Evolutionary conservation across 2,888 invertebrate species (phyloP).

Genomic region (Hydriomena furcata): DNA sequence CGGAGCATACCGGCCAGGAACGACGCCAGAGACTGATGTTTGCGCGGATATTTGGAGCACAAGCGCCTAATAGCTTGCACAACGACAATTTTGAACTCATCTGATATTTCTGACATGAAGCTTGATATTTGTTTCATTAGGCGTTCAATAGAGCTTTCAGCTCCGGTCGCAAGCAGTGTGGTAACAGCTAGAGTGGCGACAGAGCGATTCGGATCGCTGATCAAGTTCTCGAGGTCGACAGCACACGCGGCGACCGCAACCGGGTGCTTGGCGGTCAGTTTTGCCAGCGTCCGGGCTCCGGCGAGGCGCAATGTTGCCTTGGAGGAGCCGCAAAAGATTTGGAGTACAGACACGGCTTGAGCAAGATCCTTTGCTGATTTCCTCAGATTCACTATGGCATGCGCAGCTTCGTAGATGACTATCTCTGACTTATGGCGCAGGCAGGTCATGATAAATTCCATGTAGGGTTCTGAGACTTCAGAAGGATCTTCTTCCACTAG

Average conservation of each 20-base stretch:
- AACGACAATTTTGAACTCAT: conserved; percentile 99
- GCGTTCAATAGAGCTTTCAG: conserved; percentile 98
- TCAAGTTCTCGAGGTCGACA: conserved; percentile 98
- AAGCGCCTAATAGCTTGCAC: conserved; percentile 95
- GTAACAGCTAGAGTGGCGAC: conserved; percentile 99
- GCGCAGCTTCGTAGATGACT: conserved; percentile 99
- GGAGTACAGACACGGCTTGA: conserved; percentile 98
- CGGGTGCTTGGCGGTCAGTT: conserved; percentile 97
- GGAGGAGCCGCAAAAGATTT: conserved; percentile 97
- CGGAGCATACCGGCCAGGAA: conserved; percentile 98
- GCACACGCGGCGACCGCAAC: conserved; percentile 98
- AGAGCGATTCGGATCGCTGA: conserved; percentile 98
- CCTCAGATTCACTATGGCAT: conserved; percentile 96
- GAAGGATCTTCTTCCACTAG: conserved; percentile 95
- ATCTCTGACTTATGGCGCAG: conserved; percentile 99
- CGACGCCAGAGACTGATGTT: conserved; percentile 97
- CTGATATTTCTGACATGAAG: conserved; percentile 99
- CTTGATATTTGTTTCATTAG: conserved; percentile 99
- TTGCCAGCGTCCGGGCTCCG: conserved; percentile 98
- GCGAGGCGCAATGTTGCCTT: conserved; percentile 98
- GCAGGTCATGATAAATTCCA: conserved; percentile 96
- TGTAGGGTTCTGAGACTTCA: conserved; percentile 88
- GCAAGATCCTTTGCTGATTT: conserved; percentile 94
- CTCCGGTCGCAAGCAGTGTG: conserved; percentile 98
- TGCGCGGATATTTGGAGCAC: conserved; percentile 97